phyloP scores from a whole-genome alignment of 2,888 invertebrate genomes.

The Ormia ochracea region DNA sequence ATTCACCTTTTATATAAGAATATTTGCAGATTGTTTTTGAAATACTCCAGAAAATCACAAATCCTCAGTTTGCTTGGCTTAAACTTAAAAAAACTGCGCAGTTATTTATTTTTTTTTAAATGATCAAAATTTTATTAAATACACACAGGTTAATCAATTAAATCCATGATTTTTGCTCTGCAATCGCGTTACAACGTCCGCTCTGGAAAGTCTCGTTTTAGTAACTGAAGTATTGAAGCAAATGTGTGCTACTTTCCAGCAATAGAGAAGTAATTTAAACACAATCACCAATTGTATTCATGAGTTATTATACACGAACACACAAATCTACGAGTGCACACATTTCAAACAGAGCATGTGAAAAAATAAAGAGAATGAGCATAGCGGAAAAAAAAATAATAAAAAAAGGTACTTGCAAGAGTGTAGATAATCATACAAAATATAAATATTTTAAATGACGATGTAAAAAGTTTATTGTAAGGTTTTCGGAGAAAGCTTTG shows the following conservation, averaged over 20 bases:
- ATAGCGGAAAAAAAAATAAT: conserved; percentile 13
- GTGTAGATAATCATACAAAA: too few species aligned
- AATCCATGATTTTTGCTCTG: conserved; percentile 8
- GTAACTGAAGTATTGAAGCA: conserved; percentile 68
- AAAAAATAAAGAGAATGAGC: conserved; percentile 9
- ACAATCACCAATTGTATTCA: background rate
- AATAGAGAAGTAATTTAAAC: conserved; percentile 37
- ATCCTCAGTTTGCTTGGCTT: conserved; percentile 1
- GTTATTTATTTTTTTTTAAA: conserved; percentile 10
- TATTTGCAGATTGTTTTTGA: background rate
- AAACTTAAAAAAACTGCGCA: background rate
- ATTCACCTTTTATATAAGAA: conserved; percentile 39
- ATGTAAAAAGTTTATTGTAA: too few species aligned
- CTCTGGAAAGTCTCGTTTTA: conserved; percentile 72
- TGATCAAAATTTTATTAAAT: background rate
- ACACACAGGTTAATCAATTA: background rate
- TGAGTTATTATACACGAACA: background rate
- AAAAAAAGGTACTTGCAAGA: too few species aligned
- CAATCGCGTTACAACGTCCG: conserved; percentile 67
- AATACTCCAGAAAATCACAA: conserved; percentile 2
- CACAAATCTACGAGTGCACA: too few species aligned
- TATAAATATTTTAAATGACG: too few species aligned
- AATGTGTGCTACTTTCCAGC: conserved; percentile 33
- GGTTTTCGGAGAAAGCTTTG: too few species aligned
- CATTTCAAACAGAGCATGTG: conserved; percentile 1